Conservation (phyloP, 2,113 vertebrate genomes). For the Gracilinanus agilis region DNA sequence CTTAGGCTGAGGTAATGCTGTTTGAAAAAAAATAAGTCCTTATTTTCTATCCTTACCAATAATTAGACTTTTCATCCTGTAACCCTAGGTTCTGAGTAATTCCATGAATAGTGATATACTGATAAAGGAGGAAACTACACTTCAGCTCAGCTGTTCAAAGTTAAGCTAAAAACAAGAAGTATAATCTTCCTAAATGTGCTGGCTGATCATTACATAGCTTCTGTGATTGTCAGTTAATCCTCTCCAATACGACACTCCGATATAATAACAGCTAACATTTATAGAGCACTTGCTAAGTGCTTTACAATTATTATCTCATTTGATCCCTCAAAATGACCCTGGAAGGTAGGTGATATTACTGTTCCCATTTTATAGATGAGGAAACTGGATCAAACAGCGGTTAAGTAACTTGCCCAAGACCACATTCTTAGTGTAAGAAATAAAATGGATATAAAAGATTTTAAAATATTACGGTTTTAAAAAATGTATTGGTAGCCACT, state of each 20-base stretch:
- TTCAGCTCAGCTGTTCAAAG: constrained; percentile 58
- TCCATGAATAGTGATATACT: not conserved
- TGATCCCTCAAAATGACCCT: not conserved
- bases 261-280: not conserved
- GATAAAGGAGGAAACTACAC: not conserved
- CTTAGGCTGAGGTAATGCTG: not conserved
- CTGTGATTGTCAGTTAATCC: not conserved
- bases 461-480: too few species aligned
- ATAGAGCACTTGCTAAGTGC: not conserved
- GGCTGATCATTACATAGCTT: not conserved
- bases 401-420: not conserved
- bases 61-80: not conserved
- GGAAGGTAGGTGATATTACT: not conserved
- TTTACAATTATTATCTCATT: not conserved
- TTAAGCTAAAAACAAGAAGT: constrained; percentile 17
- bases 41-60: not conserved
- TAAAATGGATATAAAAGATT: too few species aligned
- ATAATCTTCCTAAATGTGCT: not conserved
- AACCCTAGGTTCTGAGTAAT: not conserved
- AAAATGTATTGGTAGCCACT: too few species aligned
- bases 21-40: not conserved
- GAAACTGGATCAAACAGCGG: not conserved
- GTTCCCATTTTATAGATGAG: too few species aligned
- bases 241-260: not conserved
- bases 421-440: too few species aligned